phyloP scores from a whole-genome alignment of 2,888 invertebrate genomes.

The Ormia ochracea region DNA sequence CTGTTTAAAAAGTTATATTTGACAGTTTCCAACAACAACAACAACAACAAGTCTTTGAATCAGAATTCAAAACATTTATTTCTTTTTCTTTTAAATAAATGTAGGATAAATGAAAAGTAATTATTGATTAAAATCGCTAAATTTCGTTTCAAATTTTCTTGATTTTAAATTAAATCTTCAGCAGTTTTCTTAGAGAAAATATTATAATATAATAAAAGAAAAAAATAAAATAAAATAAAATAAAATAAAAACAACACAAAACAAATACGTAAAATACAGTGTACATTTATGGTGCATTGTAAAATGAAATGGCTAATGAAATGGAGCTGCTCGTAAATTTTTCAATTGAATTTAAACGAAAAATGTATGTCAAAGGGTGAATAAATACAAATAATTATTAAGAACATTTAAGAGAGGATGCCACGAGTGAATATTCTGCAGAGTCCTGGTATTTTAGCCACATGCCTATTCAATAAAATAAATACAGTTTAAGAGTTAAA shows the following conservation, averaged over 20 bases:
- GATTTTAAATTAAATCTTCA: not conserved
- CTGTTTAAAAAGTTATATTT: no score
- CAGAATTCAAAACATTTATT: no score
- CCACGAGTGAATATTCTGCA: not conserved
- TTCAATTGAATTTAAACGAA: conserved; percentile 50
- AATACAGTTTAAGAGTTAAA: not conserved
- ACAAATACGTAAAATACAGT: not conserved
- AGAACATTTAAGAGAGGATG: conserved; percentile 21
- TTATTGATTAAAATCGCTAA: no score
- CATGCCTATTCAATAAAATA: not conserved
- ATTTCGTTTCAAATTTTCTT: no score
- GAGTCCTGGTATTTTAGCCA: not conserved
- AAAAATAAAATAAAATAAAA: no score
- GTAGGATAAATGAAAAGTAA: no score
- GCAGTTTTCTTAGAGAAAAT: no score
- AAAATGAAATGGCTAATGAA: conserved; percentile 44
- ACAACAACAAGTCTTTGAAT: no score
- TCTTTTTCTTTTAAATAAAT: no score
- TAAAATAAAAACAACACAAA: no score
- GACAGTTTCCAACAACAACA: no score
- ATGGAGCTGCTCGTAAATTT: conserved; percentile 46
- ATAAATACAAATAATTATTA: conserved; percentile 47
- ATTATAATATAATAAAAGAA: no score
- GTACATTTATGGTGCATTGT: not conserved
- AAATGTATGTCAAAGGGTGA: conserved; percentile 61